Conservation (phyloP, 2,888 invertebrate genomes). For the Blomia tropicalis region DNA sequence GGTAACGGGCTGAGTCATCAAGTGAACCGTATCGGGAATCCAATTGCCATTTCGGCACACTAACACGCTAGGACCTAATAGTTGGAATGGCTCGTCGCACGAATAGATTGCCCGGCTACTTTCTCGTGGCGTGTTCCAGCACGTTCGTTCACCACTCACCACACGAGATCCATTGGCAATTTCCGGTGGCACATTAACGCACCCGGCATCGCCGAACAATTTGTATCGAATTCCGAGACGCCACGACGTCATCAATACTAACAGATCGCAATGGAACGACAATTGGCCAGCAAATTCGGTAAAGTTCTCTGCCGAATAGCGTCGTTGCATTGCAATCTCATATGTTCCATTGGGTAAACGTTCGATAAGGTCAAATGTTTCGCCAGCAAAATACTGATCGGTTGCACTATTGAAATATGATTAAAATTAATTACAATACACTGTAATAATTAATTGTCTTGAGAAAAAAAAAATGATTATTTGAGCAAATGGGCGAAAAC, state of each 20-base stretch:
- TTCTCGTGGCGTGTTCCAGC: constrained; percentile 28
- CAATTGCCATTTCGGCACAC: constrained; percentile 28
- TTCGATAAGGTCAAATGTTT: constrained; percentile 28
- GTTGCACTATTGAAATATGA: constrained; percentile 16
- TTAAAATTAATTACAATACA: neutral
- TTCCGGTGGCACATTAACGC: constrained; percentile 24
- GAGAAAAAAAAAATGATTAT: neutral
- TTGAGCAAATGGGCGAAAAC: too few relatives aligned
- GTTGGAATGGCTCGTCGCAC: constrained; percentile 25
- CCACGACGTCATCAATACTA: constrained; percentile 30
- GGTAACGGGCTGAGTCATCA: constrained; percentile 1
- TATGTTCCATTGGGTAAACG: constrained; percentile 28
- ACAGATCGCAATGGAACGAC: constrained; percentile 29
- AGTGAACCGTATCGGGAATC: constrained; percentile 20
- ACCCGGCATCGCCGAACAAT: constrained; percentile 30
- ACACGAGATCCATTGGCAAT: constrained; percentile 26
- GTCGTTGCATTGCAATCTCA: constrained; percentile 28
- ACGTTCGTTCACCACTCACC: constrained; percentile 25
- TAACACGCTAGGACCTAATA: constrained; percentile 25
- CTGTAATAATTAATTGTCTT: neutral
- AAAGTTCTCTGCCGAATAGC: constrained; percentile 28
- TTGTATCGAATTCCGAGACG: constrained; percentile 29
- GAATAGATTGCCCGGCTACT: constrained; percentile 26
- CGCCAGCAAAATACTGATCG: constrained; percentile 25
- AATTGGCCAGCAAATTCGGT: constrained; percentile 27